Percentiles rank a stretch among this genome's conserved stretches.
Conservation (phyloP, 2,888 invertebrate species). For the Prenolepis imparis region DNA sequence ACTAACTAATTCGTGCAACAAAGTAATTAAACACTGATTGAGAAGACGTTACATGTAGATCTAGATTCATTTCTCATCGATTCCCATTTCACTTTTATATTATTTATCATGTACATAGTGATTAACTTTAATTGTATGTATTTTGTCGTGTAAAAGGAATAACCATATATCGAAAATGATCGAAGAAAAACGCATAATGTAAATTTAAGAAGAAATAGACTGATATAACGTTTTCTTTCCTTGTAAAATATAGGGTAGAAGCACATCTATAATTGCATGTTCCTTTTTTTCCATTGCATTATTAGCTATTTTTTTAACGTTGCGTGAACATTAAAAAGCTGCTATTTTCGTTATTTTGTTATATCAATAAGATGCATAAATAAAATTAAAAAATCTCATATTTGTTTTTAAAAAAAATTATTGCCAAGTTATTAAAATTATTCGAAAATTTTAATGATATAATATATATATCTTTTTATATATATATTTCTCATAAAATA, state of each 20-base stretch:
- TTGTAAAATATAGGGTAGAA: neutral
- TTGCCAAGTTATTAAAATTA: neutral
- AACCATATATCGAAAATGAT: neutral
- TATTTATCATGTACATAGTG: neutral
- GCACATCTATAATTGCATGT: conserved; percentile 30
- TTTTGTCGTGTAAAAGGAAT: neutral
- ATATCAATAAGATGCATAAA: neutral
- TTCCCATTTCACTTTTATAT: neutral
- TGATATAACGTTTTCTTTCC: conserved; percentile 18
- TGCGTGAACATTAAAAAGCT: conserved; percentile 30
- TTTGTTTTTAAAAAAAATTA: neutral
- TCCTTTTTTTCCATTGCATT: neutral
- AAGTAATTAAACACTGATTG: conserved; percentile 15
- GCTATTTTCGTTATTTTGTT: neutral
- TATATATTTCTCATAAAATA: neutral
- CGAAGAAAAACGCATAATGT: neutral
- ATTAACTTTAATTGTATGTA: neutral
- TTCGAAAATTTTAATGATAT: neutral
- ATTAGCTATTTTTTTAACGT: neutral
- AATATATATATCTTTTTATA: neutral
- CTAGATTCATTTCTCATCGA: neutral
- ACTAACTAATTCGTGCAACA: neutral
- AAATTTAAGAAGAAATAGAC: neutral
- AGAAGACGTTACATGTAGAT: conserved; percentile 1
- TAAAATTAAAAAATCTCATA: neutral